A percentile compares a stretch with the other conserved stretches of the same genome.
Conservation (phyloP, 2,888 invertebrate species). For the Melipona bicolor region DNA sequence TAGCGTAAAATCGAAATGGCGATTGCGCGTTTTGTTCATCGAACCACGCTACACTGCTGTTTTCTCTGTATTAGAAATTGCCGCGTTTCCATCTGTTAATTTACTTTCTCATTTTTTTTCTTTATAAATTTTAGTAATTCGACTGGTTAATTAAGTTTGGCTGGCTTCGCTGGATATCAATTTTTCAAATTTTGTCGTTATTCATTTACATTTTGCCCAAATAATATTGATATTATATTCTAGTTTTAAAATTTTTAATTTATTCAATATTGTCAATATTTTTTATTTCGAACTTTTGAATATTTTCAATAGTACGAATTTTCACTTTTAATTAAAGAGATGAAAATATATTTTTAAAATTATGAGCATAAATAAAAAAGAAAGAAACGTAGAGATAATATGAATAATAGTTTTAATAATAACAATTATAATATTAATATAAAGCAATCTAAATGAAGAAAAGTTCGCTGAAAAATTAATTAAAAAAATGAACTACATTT, state of each 20-base stretch:
- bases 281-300: not conserved
- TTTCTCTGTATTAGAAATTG: not conserved
- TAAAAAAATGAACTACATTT: too few species aligned
- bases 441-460: too few species aligned
- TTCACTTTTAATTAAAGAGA: too few species aligned
- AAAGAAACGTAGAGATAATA: not conserved
- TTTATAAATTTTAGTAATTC: not conserved
- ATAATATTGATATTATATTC: not conserved
- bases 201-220: not conserved
- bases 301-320: not conserved
- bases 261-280: not conserved
- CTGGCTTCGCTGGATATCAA: not conserved
- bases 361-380: not conserved
- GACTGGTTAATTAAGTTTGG: not conserved
- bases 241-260: too few species aligned
- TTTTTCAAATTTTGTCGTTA: not conserved
- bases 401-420: not conserved
- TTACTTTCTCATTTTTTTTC: not conserved
- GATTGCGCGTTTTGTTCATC: constrained; percentile 17
- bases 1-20: constrained; percentile 44
- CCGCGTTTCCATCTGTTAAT: too few species aligned
- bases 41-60: not conserved
- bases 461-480: too few species aligned
- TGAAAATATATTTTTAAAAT: not conserved
- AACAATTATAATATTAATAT: too few species aligned